Base-by-base conservation (phyloP, 2,113 vertebrate genomes). In the Cynoglossus semilaevis region DNA sequence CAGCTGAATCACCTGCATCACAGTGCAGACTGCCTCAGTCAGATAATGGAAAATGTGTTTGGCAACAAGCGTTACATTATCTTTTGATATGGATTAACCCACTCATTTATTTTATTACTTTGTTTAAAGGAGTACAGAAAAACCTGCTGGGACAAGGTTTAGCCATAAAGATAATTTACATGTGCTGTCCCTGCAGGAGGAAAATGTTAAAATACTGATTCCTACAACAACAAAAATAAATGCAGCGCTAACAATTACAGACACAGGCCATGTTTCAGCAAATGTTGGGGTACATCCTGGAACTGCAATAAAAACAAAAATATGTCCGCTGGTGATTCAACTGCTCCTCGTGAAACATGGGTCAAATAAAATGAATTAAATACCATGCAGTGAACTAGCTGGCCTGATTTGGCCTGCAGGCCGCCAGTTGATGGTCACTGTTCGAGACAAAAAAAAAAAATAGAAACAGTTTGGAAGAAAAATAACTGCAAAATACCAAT, bases 1-100 rank as follows among this genome's bases (percentile, higher is more conserved):
- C 49, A 36, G 65, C 73, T 81, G 80, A 85, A 87, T 77, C 72
- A 80, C 79, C 80, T 78, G 75, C 83, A 88, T 85, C 63, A 67
- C 67, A 82, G 63, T 48, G 34, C 51, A 65, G 61, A 70, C 55
- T 58, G 57, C 62, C 52, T 17, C 49, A 50, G 38, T 57, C 54
- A 57, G 41, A 44, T 57, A 15, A 57, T 57, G 29, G 34, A 6
- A 35, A 57, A 35, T 8, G 15, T 45, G 22, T 64, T 16, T 63
- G 63, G 57, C 71, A 70, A 67, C 59, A 73, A 12, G 48, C 60
- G 41, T 55, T 74, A 58, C 64, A 54, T 69, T 65, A 69, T 66
- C 49, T 34, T 5, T 15, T 8, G 14, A 63, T 67, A 60, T 74
- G 51, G 42, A 77, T 74, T 47, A 61, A 46, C 19, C 51, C n/a